Conservation (phyloP, 1,140 invertebrate genomes). For the Melipona quadrifasciata region DNA sequence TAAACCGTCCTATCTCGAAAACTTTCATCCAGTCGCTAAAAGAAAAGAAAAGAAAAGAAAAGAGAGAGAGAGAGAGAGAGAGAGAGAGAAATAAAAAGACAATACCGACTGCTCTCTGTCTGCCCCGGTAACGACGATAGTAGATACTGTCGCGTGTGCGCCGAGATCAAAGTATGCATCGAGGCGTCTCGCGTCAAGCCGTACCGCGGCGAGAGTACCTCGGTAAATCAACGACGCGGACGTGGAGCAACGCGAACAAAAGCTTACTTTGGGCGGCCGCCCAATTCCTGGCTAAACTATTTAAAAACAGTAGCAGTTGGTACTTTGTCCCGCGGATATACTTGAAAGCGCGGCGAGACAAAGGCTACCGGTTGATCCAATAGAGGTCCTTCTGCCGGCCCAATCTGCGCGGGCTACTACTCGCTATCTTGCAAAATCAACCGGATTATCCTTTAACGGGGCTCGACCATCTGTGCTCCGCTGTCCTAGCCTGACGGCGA, state of each 20-base stretch:
- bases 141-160: neutral
- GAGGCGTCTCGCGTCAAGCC: neutral
- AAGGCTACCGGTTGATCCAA: constrained; percentile 59
- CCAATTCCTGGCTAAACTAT: constrained; percentile 13
- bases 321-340: constrained; percentile 57
- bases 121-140: neutral
- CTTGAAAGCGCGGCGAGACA: constrained; percentile 53
- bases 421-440: constrained; percentile 65
- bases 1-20: too few relatives aligned
- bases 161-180: constrained; percentile 2
- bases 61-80: too few relatives aligned
- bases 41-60: too few relatives aligned
- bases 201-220: neutral
- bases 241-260: neutral
- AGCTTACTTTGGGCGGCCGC: neutral
- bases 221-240: neutral
- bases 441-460: constrained; percentile 64
- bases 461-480: constrained; percentile 56
- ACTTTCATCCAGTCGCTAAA: too few relatives aligned
- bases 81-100: too few relatives aligned
- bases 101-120: neutral
- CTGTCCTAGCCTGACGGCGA: constrained; percentile 12
- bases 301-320: constrained; percentile 62
- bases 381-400: constrained; percentile 52
- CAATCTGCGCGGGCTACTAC: constrained; percentile 38